Base-by-base conservation (phyloP, 2,113 vertebrate species). In the Phylloscopus whistleri region DNA sequence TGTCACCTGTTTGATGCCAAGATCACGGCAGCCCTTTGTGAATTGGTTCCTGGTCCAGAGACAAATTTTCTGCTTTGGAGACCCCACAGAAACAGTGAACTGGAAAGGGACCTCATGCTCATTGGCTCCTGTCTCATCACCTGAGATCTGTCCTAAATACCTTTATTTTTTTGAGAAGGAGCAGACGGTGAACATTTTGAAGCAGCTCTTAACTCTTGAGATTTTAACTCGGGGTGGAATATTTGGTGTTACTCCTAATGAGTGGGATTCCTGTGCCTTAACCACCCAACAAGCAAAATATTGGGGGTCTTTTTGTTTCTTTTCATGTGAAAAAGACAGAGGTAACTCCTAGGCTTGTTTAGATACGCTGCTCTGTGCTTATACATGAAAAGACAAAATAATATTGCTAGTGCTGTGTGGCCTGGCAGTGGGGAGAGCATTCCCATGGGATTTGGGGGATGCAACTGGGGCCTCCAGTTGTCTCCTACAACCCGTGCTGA, bases 361-460 rank as follows among this genome's bases (percentile, higher is more conserved):
- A 69, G n/a, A 9, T 39, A 21, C 0, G 1, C 23, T 6, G 5
- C 49, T n/a, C 28, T 41, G 3, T 28, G 8, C 31, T 17, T 46
- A 46, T 10, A 44, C 18, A 10, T 22, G 37, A 67, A 52, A 59
- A 67, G 9, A 51, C 35, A 67, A 6, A 4, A 58, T 43, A 16
- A 1, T 3, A 22, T 20, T 6, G 60, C 17, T 43, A 20, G 26
- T 51, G 28, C 28, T 16, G 13, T 26, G n/a, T 62, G 51, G 14
- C 31, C 60, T 48, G 46, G 30, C 39, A 35, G 56, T 28, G 56
- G 49, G 52, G 59, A n/a, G 62, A 51, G 11, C n/a, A 9, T 87
- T 94, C 31, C 6, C 3, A 0, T 68, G 66, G 78, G 56, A 63
- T 92, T 44, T 64, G n/a, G 35, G 73, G 49, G 16, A 28, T 4